Percentiles rank a stretch among this genome's conserved stretches.
Conservation (phyloP, 2,888 invertebrate species). For the Colostygia pectinataria region DNA sequence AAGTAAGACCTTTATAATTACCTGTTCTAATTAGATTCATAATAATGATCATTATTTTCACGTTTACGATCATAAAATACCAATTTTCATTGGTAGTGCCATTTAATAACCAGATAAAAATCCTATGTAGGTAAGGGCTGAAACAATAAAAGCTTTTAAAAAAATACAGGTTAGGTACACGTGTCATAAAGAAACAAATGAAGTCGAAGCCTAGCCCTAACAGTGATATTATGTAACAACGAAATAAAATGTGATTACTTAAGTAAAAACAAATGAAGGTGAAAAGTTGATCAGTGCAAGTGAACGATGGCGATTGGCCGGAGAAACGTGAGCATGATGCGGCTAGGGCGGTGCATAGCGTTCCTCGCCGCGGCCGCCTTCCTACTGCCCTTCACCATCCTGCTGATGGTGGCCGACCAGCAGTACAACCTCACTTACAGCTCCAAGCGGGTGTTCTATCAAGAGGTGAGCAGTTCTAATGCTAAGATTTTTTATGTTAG, state of each 20-base stretch:
- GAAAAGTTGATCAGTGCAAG: conserved; percentile 13
- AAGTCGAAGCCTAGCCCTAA: background rate
- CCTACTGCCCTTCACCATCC: conserved; percentile 82
- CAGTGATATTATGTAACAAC: too few species aligned
- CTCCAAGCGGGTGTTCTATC: conserved; percentile 75
- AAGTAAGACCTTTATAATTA: too few species aligned
- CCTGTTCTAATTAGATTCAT: too few species aligned
- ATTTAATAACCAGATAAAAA: too few species aligned
- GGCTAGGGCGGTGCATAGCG: conserved; percentile 82
- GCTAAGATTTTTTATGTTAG: too few species aligned
- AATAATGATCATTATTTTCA: too few species aligned
- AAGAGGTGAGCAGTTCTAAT: conserved; percentile 69
- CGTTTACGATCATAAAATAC: too few species aligned
- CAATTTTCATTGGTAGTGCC: too few species aligned
- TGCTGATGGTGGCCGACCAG: conserved; percentile 84
- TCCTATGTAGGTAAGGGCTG: too few species aligned
- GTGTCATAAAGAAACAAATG: background rate
- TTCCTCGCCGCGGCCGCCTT: conserved; percentile 84
- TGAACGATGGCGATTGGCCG: conserved; percentile 55
- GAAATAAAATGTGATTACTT: too few species aligned
- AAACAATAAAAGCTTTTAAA: too few species aligned
- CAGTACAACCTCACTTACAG: conserved; percentile 83
- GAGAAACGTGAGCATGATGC: conserved; percentile 75
- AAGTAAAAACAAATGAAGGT: conserved; percentile 30
- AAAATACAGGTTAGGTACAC: too few species aligned